Conservation (phyloP, 1,140 invertebrate species). For the Eurosta solidaginis region DNA sequence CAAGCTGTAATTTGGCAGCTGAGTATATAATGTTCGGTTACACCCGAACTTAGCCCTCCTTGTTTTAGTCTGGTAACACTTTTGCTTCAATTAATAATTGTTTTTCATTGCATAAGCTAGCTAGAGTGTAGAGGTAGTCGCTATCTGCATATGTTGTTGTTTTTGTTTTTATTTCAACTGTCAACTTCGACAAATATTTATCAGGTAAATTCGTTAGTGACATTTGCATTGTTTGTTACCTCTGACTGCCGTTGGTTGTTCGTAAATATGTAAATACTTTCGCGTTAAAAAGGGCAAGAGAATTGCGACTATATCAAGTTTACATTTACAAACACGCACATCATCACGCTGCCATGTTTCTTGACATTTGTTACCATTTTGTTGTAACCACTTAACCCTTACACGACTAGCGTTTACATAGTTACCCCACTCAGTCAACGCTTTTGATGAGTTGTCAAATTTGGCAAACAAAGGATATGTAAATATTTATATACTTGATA, state of each 20-base stretch:
- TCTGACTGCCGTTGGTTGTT: too few species aligned
- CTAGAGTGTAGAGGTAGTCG: background rate
- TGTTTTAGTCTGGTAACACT: too few species aligned
- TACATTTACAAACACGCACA: background rate
- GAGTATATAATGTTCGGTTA: too few species aligned
- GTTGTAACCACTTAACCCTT: background rate
- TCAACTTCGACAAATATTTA: slow-evolving; percentile 33
- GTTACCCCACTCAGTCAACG: background rate
- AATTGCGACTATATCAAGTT: background rate
- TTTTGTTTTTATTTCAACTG: background rate
- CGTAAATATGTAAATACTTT: too few species aligned
- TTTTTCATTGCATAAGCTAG: background rate
- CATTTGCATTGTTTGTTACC: background rate
- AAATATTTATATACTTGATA: background rate
- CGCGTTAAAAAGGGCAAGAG: background rate
- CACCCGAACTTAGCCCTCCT: too few species aligned
- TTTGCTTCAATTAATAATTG: background rate
- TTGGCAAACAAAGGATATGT: too few species aligned
- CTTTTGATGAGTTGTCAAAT: slow-evolving; percentile 16
- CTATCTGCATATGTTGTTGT: background rate
- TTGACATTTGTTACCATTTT: background rate
- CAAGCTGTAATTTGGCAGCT: too few species aligned
- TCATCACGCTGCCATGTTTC: background rate
- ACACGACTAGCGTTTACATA: background rate
- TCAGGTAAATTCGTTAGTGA: slow-evolving; percentile 29